Conservation (phyloP, 2,113 vertebrate genomes). For the Acrocephalus arundinaceus region DNA sequence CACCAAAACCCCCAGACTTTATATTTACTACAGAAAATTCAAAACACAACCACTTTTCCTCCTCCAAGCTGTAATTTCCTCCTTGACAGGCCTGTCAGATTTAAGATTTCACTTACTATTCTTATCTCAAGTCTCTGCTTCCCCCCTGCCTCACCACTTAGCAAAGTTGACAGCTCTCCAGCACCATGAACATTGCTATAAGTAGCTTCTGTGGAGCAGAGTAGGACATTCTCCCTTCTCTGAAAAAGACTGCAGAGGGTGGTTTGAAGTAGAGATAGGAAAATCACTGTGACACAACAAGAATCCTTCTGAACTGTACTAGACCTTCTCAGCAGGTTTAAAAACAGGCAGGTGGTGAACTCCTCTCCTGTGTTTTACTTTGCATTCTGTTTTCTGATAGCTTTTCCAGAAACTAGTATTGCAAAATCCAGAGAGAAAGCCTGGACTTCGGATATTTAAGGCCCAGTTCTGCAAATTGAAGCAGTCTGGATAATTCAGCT, state of each 20-base stretch:
- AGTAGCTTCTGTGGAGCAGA: constrained; percentile 22
- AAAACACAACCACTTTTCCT: constrained; percentile 62
- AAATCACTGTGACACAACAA: neutral
- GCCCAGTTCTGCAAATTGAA: neutral
- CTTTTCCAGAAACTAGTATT: neutral
- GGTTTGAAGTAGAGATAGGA: neutral
- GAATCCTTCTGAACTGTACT: neutral
- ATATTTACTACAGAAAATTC: constrained; percentile 63
- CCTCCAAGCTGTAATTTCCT: constrained; percentile 64
- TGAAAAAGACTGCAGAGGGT: neutral
- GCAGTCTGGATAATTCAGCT: neutral
- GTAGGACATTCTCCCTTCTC: neutral
- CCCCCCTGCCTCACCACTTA: constrained; percentile 32
- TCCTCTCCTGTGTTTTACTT: neutral
- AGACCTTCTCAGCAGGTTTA: neutral
- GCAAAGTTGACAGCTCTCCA: constrained; percentile 25
- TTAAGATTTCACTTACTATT: constrained; percentile 68
- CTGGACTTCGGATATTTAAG: neutral
- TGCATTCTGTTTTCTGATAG: neutral
- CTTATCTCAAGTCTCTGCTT: constrained; percentile 44
- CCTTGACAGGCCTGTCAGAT: constrained; percentile 48
- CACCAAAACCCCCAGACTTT: constrained; percentile 59
- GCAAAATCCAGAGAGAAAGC: neutral
- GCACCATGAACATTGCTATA: constrained; percentile 20
- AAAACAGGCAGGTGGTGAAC: neutral